These are phyloP conservation scores for Plodia interpunctella DNA, from an alignment of 1,140 invertebrate species.

Conservation along the genomic window DNA sequence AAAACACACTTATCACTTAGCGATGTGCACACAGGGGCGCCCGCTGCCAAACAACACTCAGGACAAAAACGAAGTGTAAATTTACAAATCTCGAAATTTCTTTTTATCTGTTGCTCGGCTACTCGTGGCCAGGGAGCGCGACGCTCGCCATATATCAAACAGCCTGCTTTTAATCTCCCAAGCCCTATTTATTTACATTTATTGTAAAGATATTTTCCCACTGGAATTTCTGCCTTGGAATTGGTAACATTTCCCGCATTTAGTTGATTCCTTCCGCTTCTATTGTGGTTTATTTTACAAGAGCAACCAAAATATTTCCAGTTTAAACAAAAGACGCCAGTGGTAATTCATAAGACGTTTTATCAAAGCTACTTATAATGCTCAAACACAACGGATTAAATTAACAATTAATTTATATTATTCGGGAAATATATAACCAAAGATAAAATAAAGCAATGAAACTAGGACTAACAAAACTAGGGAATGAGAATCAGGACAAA, in stretches of 20 bases:
- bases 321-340: slow-evolving; percentile 31
- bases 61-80: slow-evolving; percentile 16
- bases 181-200: slow-evolving; percentile 70
- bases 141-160: slow-evolving; percentile 47
- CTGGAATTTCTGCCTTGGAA: slow-evolving; percentile 56
- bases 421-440: background rate
- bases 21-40: background rate
- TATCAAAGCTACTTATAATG: slow-evolving; percentile 10
- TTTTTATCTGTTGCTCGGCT: slow-evolving; percentile 31
- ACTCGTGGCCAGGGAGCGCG: slow-evolving; percentile 24
- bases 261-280: slow-evolving; percentile 49
- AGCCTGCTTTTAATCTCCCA: slow-evolving; percentile 61
- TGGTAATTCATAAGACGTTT: slow-evolving; percentile 34
- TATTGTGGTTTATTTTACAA: slow-evolving; percentile 48
- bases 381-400: background rate
- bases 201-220: slow-evolving; percentile 63
- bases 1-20: background rate
- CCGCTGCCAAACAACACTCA: background rate
- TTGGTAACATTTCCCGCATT: slow-evolving; percentile 54
- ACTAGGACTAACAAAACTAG: background rate
- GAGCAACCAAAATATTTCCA: slow-evolving; percentile 37
- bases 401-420: background rate
- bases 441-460: background rate
- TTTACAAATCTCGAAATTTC: slow-evolving; percentile 28
- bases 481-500: no score